Base-by-base conservation (phyloP, 2,888 invertebrate species). In the Rotaria sp. region DNA sequence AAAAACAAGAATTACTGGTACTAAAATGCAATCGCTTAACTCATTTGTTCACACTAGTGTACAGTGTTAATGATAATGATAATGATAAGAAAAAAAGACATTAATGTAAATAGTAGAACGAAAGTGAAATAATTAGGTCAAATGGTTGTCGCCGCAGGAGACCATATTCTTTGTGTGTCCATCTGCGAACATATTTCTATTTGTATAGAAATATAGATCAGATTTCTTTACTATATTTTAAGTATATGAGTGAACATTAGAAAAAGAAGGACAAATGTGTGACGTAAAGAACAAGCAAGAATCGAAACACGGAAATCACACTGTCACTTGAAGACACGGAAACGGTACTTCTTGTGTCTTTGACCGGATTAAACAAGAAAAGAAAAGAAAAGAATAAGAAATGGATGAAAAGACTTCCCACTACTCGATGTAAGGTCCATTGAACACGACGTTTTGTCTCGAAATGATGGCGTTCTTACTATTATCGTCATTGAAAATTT, bases 101-200 rank as follows among this genome's bases (percentile, higher is more conserved):
- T 59, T 59, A 59, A 59, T 30, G 30, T 30, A 59, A 59, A n/a
- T 59, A 59, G n/a, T 59, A 11, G n/a, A 26, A 59, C 57, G 57
- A 59, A 59, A 59, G 57, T 59, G n/a, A 59, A 59, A 59, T 30
- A 59, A 59, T 59, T 59, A 59, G 57, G 57, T 59, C 57, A 30
- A 59, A 59, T 59, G 30, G 57, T 59, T 59, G 57, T 30, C 57
- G 57, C 57, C 57, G 30, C 57, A 59, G 57, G 57, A 59, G 57
- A 30, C 57, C 30, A 13, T 26, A n/a, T n/a, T 59, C n/a, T 59
- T 59, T 59, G 30, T 59, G 0, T 59, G 57, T 59, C 57, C 57
- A 59, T 59, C n/a, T 59, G 57, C 13, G 57, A 59, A 59, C n/a
- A 8, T 59, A 59, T 59, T 59, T 59, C 15, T 30, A 30, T 59